phyloP scores from a whole-genome alignment of 2,888 invertebrate species.

The Noctua janthina region DNA sequence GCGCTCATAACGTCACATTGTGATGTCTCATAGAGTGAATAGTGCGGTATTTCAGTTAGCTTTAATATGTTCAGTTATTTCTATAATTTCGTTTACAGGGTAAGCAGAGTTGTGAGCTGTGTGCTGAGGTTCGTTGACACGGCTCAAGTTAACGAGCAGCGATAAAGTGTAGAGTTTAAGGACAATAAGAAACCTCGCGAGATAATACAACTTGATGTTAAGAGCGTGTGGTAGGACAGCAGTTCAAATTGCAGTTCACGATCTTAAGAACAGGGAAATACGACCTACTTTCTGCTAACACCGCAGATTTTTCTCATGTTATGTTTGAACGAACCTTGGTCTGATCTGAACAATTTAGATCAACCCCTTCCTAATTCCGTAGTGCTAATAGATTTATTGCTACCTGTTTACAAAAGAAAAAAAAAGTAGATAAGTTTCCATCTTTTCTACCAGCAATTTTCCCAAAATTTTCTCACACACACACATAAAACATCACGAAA shows the following conservation, averaged over 20 bases:
- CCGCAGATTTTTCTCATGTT: background rate
- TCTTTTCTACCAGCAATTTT: background rate
- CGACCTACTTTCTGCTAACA: background rate
- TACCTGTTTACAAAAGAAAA: background rate
- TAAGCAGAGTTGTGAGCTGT: constrained; percentile 31
- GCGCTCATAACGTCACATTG: constrained; percentile 43
- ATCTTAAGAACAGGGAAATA: background rate
- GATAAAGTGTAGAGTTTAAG: constrained; percentile 47
- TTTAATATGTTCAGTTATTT: constrained; percentile 50
- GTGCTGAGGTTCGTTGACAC: constrained; percentile 49
- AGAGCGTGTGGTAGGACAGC: constrained; percentile 4
- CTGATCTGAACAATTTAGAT: background rate
- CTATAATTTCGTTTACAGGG: constrained; percentile 31
- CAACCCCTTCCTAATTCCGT: background rate
- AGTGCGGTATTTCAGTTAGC: constrained; percentile 50
- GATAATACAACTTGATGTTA: constrained; percentile 24
- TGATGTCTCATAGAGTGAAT: constrained; percentile 45
- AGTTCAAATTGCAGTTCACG: constrained; percentile 9
- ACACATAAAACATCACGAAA: background rate
- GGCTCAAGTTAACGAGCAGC: constrained; percentile 32
- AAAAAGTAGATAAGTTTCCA: background rate
- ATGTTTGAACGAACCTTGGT: background rate
- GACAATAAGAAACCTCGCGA: constrained; percentile 42
- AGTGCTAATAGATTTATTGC: background rate
- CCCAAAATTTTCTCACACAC: background rate